phyloP scores from a whole-genome alignment of 2,888 invertebrate genomes.

The Globia sparganii region DNA sequence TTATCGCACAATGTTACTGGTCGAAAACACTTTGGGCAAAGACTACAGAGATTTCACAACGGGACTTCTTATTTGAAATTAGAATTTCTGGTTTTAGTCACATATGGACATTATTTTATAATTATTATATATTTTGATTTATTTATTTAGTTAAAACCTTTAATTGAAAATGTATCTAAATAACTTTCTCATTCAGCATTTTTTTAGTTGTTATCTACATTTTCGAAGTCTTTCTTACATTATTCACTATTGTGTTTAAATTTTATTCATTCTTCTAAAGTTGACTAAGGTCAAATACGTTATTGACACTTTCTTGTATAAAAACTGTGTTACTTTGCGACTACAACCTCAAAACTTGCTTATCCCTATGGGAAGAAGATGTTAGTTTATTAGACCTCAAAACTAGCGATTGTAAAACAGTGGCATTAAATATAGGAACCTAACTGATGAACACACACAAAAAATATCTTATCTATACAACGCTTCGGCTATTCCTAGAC shows the following conservation, averaged over 20 bases:
- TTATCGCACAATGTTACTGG: slow-evolving; percentile 57
- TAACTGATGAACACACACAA: neutral
- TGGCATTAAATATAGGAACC: neutral
- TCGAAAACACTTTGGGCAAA: slow-evolving; percentile 42
- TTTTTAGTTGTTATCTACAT: neutral
- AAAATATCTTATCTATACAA: neutral
- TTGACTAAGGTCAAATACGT: slow-evolving; percentile 21
- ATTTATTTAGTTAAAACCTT: neutral
- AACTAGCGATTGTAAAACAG: neutral
- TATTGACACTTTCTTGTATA: neutral
- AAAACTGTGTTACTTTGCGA: neutral
- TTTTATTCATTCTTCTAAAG: slow-evolving; percentile 17
- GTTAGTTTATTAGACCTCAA: neutral
- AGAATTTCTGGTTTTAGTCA: neutral
- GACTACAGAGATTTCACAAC: slow-evolving; percentile 22
- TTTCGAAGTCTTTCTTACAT: slow-evolving; percentile 9
- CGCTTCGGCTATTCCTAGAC: slow-evolving; percentile 9
- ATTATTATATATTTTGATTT: neutral
- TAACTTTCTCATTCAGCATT: neutral
- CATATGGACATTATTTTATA: too few relatives aligned
- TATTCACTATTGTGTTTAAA: slow-evolving; percentile 53
- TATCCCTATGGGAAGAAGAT: neutral
- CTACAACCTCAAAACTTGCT: neutral
- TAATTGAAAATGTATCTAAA: neutral
- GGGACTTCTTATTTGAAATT: slow-evolving; percentile 19